These are phyloP conservation scores for Plumapathes pennacea DNA, from an alignment of 92 coral and sea anemone genomes.

Conservation along the genomic window DNA sequence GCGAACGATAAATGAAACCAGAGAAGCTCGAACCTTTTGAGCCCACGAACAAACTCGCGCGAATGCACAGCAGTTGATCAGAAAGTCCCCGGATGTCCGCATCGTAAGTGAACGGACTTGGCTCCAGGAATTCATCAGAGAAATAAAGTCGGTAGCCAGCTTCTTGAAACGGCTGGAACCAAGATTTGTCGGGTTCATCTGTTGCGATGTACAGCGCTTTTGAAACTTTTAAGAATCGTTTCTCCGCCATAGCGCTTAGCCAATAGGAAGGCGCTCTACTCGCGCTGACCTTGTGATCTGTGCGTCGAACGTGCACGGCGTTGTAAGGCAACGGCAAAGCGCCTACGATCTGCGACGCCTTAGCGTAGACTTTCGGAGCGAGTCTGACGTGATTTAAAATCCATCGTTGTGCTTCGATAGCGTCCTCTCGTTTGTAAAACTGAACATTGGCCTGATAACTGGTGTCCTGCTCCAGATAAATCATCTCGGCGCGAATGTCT, in stretches of 20 bases:
- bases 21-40: constrained; percentile 44
- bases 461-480: constrained; percentile 50
- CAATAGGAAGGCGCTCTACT: constrained; percentile 36
- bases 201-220: constrained; percentile 40
- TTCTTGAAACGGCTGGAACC: constrained; percentile 34
- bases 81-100: constrained; percentile 36
- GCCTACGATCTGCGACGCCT: constrained; percentile 17
- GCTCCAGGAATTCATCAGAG: constrained; percentile 32
- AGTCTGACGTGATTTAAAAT: constrained; percentile 16
- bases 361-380: constrained; percentile 19
- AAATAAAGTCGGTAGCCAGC: constrained; percentile 46
- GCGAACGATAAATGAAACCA: constrained; percentile 38
- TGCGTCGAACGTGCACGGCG: constrained; percentile 42
- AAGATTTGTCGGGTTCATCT: constrained; percentile 20
- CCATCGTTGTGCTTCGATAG: constrained; percentile 28
- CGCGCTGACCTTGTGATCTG: constrained; percentile 24
- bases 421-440: constrained; percentile 11
- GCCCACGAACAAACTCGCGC: constrained; percentile 33
- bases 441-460: constrained; percentile 43
- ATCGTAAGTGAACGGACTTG: constrained; percentile 6
- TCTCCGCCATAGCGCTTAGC: constrained; percentile 18
- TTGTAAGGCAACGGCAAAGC: constrained; percentile 28
- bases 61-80: constrained; percentile 38
- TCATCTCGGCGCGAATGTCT: constrained; percentile 30
- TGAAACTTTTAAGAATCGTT: constrained; percentile 4